phyloP scores from a whole-genome alignment of 2,797 vertebrate species.

The Mycteria americana region DNA sequence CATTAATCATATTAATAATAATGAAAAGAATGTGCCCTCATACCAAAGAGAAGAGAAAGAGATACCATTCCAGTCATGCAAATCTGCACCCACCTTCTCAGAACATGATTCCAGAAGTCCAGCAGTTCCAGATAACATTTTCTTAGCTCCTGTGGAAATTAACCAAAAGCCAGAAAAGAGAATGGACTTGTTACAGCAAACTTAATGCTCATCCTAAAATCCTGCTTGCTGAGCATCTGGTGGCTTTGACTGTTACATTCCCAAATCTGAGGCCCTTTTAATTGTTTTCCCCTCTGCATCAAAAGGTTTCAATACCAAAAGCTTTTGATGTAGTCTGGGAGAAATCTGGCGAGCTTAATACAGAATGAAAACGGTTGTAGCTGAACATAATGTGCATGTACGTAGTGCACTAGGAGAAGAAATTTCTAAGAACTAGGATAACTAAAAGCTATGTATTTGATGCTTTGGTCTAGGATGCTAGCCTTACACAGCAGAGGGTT shows the following conservation, averaged over 20 bases:
- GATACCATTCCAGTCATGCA: neutral
- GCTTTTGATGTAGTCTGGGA: neutral
- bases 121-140: neutral
- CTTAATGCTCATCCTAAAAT: neutral
- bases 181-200: neutral
- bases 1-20: neutral
- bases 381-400: neutral
- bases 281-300: neutral
- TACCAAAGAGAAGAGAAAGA: neutral
- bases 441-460: neutral
- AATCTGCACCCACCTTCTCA: slow-evolving; percentile 49
- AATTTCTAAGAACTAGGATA: neutral
- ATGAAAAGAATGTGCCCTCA: neutral
- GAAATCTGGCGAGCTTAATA: neutral
- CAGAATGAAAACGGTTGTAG: neutral
- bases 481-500: neutral
- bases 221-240: neutral
- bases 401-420: neutral
- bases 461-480: neutral
- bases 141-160: slow-evolving; percentile 20
- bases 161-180: slow-evolving; percentile 5
- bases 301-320: neutral
- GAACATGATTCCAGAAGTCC: neutral
- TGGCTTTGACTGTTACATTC: neutral
- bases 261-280: neutral